Conservation (phyloP, 1,140 invertebrate species). For the Pachyrhynchus sulphureomaculatus region DNA sequence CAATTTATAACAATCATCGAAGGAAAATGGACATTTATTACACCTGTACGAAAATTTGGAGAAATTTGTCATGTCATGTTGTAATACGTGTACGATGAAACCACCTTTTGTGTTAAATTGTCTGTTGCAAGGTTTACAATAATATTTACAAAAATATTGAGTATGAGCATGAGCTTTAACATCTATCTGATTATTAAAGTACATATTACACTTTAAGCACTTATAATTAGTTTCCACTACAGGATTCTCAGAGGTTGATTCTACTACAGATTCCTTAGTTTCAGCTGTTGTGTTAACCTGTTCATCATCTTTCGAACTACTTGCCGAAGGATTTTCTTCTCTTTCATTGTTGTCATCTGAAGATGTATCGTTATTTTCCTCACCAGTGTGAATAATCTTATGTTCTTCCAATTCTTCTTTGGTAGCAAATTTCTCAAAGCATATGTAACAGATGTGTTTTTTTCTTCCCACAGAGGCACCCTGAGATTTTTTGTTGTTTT, state of each 20-base stretch:
- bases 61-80: conserved; percentile 13
- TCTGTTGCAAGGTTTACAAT: conserved; percentile 22
- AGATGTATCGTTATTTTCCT: conserved; percentile 11
- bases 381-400: conserved; percentile 20
- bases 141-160: conserved; percentile 24
- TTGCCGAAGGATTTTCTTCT: no score
- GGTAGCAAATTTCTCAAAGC: conserved; percentile 30
- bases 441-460: conserved; percentile 33
- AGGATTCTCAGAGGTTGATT: no score
- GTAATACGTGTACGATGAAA: conserved; percentile 31
- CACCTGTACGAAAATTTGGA: conserved; percentile 16
- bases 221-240: conserved; percentile 6
- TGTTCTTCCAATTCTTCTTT: conserved; percentile 19
- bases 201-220: conserved; percentile 14
- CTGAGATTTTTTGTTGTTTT: background rate
- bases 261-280: no score
- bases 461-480: conserved; percentile 5
- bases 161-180: conserved; percentile 20
- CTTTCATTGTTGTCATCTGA: background rate
- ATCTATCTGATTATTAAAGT: conserved; percentile 13
- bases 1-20: conserved; percentile 25
- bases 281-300: no score
- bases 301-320: no score
- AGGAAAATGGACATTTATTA: conserved; percentile 6
- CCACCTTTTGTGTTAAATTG: conserved; percentile 27